phyloP scores from a whole-genome alignment of 2,888 invertebrate genomes.

The Pyralis farinalis region DNA sequence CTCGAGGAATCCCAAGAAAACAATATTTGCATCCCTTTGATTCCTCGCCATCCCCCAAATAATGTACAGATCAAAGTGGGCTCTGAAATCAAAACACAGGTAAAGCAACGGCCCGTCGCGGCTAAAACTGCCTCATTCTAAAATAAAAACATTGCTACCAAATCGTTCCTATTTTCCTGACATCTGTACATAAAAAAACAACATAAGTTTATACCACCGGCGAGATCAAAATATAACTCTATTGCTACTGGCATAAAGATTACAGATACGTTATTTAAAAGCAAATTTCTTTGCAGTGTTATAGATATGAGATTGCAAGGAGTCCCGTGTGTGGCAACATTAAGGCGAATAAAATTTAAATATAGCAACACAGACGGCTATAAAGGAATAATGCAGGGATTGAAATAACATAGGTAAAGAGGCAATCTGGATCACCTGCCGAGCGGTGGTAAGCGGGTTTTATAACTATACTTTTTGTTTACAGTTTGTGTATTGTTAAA shows the following conservation, averaged over 20 bases:
- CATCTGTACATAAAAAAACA: constrained; percentile 52
- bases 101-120: constrained; percentile 59
- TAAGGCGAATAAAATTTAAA: constrained; percentile 80
- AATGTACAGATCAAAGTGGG: constrained; percentile 16
- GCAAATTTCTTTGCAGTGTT: constrained; percentile 35
- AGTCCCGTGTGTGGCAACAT: constrained; percentile 75
- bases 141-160: constrained; percentile 78
- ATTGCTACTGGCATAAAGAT: constrained; percentile 22
- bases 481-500: too few species aligned
- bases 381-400: constrained; percentile 69
- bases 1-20: neutral
- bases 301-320: constrained; percentile 72
- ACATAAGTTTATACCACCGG: constrained; percentile 10
- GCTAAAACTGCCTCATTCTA: constrained; percentile 67
- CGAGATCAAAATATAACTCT: constrained; percentile 26
- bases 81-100: constrained; percentile 67
- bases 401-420: constrained; percentile 47
- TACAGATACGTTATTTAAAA: neutral
- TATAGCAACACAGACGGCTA: constrained; percentile 71
- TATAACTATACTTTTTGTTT: constrained; percentile 1
- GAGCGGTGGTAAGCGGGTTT: constrained; percentile 21
- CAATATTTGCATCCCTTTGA: constrained; percentile 11
- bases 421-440: constrained; percentile 23
- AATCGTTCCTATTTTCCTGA: constrained; percentile 67
- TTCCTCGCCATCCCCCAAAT: constrained; percentile 12